Evolutionary conservation across 53 echinoderm and acorn worm species (phyloP), one percentile per base, ranked within the genome.

Genomic region (Mesocentrotus franciscanus): DNA sequence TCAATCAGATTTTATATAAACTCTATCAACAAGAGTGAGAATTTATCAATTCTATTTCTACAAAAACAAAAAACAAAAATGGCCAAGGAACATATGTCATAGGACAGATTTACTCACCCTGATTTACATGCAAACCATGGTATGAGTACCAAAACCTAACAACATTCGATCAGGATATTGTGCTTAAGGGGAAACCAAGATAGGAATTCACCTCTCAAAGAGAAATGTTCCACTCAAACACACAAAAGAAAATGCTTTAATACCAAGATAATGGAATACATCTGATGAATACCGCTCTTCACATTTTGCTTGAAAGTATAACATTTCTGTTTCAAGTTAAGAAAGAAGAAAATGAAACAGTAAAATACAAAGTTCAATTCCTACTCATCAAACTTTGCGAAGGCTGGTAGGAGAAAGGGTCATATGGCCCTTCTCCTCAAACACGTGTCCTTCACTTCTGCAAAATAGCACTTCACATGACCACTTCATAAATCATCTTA

Each of bases 381-480:
- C 75, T 32, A 30, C 8, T 75, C 32, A 75, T 74, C 33, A 76
- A 76, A 12, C 4, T 76, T 32, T 76, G 76, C 27, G 5, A 76
- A 76, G 64, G 76, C 76, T 76, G 76, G 29, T 76, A 76, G 34
- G 76, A 34, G 76, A 76, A 76, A 64, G 33, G 76, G 33, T 76
- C 29, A 12, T 76, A 10, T 33, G 10, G 15, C 13, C 13, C 29
- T 30, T 11, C 15, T 9, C 29, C 33, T 33, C 27, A 1, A 33
- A 33, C 12, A 30, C 3, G 27, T 76, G 76, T 76, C 33, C 76
- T 76, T n/a, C 76, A 76, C 12, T 76, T 75, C 10, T 75, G 11
- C 6, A 15, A 76, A 76, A 9, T 30, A 33, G 13, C 27, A 27
- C 76, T 30, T 76, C 76, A 32, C 76, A 76, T 68, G 26, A 2